phyloP scores from a whole-genome alignment of 2,888 invertebrate genomes.

The Acrocera orbiculus region DNA sequence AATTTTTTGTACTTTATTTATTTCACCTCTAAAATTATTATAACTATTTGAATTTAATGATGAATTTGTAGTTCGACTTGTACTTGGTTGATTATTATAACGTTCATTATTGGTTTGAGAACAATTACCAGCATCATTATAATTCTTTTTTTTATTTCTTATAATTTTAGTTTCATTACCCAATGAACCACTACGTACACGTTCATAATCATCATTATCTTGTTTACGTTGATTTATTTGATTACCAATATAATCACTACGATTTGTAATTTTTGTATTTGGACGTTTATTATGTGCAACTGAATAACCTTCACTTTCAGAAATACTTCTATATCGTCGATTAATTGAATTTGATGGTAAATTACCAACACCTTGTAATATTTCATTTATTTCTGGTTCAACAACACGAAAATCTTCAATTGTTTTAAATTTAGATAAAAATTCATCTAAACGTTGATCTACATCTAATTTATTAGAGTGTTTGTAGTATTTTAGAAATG shows the following conservation, averaged over 20 bases:
- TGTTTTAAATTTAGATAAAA: constrained; percentile 61
- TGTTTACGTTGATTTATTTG: constrained; percentile 20
- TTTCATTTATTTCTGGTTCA: constrained; percentile 44
- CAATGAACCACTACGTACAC: constrained; percentile 28
- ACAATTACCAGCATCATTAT: too few species aligned
- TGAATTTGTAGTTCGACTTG: constrained; percentile 6
- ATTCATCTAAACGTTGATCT: constrained; percentile 50
- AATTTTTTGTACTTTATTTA: background rate
- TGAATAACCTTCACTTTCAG: constrained; percentile 39
- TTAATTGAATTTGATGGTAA: constrained; percentile 33
- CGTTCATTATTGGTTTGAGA: constrained; percentile 15
- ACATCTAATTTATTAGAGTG: constrained; percentile 57
- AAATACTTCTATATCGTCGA: constrained; percentile 45
- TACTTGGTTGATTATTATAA: constrained; percentile 18
- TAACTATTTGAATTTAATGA: background rate
- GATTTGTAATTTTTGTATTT: constrained; percentile 29
- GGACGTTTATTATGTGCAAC: constrained; percentile 18
- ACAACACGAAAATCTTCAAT: constrained; percentile 76
- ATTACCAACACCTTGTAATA: constrained; percentile 36
- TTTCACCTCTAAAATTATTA: background rate
- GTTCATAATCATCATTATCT: constrained; percentile 24
- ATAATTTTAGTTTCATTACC: constrained; percentile 29
- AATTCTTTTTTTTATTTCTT: constrained; percentile 17
- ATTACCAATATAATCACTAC: constrained; percentile 29
- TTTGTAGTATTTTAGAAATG: constrained; percentile 92